Evolutionary conservation across 2,888 invertebrate genomes (phyloP).

Genomic region (Chrysodeixis includens): DNA sequence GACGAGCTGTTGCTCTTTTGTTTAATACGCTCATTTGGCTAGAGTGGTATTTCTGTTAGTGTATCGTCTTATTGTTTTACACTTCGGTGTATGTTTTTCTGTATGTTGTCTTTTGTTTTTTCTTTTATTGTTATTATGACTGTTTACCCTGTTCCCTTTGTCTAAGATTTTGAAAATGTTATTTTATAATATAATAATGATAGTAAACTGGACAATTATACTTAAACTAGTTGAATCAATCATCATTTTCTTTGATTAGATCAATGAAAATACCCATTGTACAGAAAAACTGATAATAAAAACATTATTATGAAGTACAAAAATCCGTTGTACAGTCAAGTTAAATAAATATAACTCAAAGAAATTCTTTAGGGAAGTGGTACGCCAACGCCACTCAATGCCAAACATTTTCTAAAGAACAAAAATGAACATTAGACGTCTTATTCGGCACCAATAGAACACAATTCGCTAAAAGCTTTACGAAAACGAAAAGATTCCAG

Average conservation of each 20-base stretch:
- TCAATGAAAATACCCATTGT: too few relatives aligned
- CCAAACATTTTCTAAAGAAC: slow-evolving; percentile 9
- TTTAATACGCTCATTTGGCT: slow-evolving; percentile 28
- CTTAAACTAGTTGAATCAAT: too few relatives aligned
- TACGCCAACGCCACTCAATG: slow-evolving; percentile 4
- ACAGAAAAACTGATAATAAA: too few relatives aligned
- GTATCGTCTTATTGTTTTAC: not conserved
- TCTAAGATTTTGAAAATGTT: too few relatives aligned
- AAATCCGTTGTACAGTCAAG: too few relatives aligned
- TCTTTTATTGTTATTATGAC: too few relatives aligned
- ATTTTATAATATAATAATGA: too few relatives aligned
- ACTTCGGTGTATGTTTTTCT: not conserved
- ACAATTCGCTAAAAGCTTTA: slow-evolving; percentile 9
- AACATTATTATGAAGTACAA: too few relatives aligned
- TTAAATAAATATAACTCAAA: not conserved
- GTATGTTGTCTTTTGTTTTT: too few relatives aligned
- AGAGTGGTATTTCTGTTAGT: slow-evolving; percentile 1
- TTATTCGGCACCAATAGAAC: slow-evolving; percentile 12
- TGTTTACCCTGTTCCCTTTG: too few relatives aligned
- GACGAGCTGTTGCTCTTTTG: slow-evolving; percentile 60
- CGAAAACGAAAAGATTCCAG: slow-evolving; percentile 1
- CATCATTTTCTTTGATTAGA: too few relatives aligned
- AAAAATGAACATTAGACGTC: slow-evolving; percentile 6
- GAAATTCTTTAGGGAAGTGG: not conserved
- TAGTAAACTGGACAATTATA: too few relatives aligned